Base-by-base conservation (phyloP, 2,113 vertebrate genomes). In the Elephas maximus region DNA sequence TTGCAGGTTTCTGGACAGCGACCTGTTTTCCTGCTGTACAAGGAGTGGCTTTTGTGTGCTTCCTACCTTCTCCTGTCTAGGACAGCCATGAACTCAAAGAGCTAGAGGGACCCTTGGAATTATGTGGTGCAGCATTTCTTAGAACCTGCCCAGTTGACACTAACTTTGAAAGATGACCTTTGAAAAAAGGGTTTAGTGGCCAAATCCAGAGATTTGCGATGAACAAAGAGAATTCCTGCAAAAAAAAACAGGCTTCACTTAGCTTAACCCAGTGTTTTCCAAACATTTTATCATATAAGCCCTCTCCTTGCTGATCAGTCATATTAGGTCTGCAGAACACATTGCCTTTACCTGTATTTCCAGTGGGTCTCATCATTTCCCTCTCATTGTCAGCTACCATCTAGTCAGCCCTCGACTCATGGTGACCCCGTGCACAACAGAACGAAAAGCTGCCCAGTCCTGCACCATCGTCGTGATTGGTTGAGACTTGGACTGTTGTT, bases 331-430 rank as follows among this genome's bases (percentile, higher is more conserved):
- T 69, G 26, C 10, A 28, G 67, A 79, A 28, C 33, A 0, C 24
- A 10, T 37, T 1, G 57, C 37, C 2, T 67, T 18, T 15, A 1
- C 51, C 44, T 2, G 5, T 28, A 0, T 28, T 20, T 37, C 76
- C 2, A 74, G 63, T 12, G 21, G 60, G 8, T 5, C 10, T n/a
- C 30, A 0, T 45, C 0, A 0, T 23, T 20, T 11, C 3, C 21
- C 9, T 8, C 1, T 62, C 8, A 23, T 17, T 57, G 53, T 57
- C 53, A 57, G 53, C 53, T 57, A 57, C 53, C 53, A 57, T 57
- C 53, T 3, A 14, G 15, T 57, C 53, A 57, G 53, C 53, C 53
- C 53, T 12, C 12, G 15, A 57, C 53, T 57, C 53, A 57, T 57
- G 53, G 11, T 17, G 53, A 57, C 53, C 15, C 53, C 14, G 3